Evolutionary conservation across 2,797 vertebrate genomes (phyloP).

Genomic region (Micromesistius poutassou): DNA sequence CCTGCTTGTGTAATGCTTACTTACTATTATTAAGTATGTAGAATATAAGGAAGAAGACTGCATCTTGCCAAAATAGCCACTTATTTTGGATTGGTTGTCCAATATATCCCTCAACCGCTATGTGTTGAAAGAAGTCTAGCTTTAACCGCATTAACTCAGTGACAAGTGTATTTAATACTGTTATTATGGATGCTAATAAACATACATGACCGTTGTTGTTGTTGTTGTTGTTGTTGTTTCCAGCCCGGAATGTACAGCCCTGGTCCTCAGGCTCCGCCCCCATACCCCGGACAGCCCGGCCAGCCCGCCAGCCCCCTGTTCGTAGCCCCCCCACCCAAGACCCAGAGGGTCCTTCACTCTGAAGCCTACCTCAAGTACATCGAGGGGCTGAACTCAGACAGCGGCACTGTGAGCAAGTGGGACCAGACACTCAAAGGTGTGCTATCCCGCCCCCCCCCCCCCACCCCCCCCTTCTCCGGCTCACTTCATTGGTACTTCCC

Average conservation of each 20-base stretch:
- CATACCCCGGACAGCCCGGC: conserved; percentile 83
- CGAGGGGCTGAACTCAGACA: conserved; percentile 92
- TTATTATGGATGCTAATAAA: not conserved
- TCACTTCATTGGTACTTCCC: not conserved
- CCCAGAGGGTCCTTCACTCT: conserved; percentile 93
- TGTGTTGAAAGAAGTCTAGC: too few relatives aligned
- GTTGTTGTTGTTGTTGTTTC: conserved; percentile 18
- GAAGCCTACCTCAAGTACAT: conserved; percentile 98
- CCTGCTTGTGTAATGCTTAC: too few relatives aligned
- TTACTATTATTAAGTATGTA: too few relatives aligned
- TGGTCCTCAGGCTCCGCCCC: conserved; percentile 91
- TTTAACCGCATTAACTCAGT: too few relatives aligned
- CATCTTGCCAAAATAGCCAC: too few relatives aligned
- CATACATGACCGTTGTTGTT: not conserved
- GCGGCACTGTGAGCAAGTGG: conserved; percentile 94
- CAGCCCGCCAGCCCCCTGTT: conserved; percentile 93
- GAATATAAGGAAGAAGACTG: too few relatives aligned
- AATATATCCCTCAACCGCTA: too few relatives aligned
- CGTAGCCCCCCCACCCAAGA: conserved; percentile 94
- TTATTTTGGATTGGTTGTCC: too few relatives aligned
- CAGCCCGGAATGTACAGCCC: conserved; percentile 89
- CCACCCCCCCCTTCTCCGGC: not conserved
- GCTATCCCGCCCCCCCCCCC: not conserved
- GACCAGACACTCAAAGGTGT: conserved; percentile 94
- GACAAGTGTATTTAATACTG: too few relatives aligned